These are phyloP conservation scores for Cinclus cinclus DNA, from an alignment of 2,113 vertebrate species.

Conservation along the genomic window DNA sequence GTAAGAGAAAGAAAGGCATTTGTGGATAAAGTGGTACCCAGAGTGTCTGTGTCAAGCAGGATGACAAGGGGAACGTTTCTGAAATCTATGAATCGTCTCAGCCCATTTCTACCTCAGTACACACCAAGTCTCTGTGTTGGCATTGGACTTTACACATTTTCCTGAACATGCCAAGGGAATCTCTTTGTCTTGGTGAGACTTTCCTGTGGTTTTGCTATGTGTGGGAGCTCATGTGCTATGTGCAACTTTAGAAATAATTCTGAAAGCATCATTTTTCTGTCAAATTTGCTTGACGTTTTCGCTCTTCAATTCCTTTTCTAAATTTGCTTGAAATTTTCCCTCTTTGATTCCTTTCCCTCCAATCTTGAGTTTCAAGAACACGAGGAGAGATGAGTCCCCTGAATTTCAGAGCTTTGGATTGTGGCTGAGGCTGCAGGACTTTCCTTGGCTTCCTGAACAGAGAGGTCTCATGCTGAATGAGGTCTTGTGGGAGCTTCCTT, in stretches of 20 bases:
- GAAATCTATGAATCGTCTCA: not conserved
- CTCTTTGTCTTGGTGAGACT: not conserved
- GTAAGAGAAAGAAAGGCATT: not conserved
- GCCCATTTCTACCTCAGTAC: not conserved
- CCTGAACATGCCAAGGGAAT: not conserved
- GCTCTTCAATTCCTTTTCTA: not conserved
- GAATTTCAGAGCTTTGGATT: not conserved
- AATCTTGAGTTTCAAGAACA: not conserved
- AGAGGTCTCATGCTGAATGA: not conserved
- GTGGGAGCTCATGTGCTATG: not conserved
- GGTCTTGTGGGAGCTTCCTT: not conserved
- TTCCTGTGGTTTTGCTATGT: not conserved
- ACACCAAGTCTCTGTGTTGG: not conserved
- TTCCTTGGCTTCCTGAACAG: not conserved
- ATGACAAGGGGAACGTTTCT: not conserved
- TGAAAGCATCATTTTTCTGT: not conserved
- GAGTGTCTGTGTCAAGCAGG: not conserved
- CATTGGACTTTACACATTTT: not conserved
- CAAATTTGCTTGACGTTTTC: not conserved
- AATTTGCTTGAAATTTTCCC: not conserved
- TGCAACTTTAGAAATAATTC: not conserved
- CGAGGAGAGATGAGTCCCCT: not conserved
- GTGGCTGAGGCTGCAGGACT: not conserved
- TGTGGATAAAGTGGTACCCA: not conserved
- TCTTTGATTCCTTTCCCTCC: not conserved